Evolutionary conservation across 2,797 vertebrate genomes (phyloP), one percentile per base, ranked within the genome.

Genomic region (Telmatherina bonti): DNA sequence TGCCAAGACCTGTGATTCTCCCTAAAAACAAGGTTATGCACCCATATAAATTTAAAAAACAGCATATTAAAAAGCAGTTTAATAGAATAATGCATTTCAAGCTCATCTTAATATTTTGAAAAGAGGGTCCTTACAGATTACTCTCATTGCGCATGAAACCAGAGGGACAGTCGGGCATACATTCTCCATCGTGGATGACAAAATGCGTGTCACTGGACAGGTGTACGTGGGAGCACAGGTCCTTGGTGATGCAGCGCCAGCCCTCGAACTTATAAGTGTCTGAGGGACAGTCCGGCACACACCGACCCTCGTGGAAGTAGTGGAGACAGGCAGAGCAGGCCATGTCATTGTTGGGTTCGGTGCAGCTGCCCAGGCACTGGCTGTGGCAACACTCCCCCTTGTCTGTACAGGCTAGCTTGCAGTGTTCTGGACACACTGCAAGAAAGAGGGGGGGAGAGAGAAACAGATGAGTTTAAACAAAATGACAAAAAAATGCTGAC

Each of bases 241-340:
- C 96, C 36, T 94, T 94, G 64, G 96, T 97, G 86, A 99, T 97
- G 2, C 98, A 99, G 89, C 97, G 97, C 98, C 98, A 99, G 89
- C 97, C 97, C 86, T 99, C 96, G 0, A 99, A 99, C 86, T 94
- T 95, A 94, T 96, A 99, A 9, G 97, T 99, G 89, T 90, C 95
- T 0, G 92, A 88, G 0, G 98, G 98, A 76, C 98, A 99, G 88
- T 93, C 92, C 3, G 93, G 89, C 73, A 99, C 94, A 12, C 98
- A 99, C 80, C 92, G 93, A 0, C 93, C 96, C 26, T 96, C 94
- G 10, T 96, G 93, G 92, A 93, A 95, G 94, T 96, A 98, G 84
- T 99, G 96, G 72, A 95, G 95, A 88, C 98, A 99, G 78, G 95
- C 96, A 4, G 97, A 93, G 12, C 98, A 99, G 3, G 96, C 94